Evolutionary conservation across 2,113 vertebrate species (phyloP).

Genomic region (Tapirus terrestris): DNA sequence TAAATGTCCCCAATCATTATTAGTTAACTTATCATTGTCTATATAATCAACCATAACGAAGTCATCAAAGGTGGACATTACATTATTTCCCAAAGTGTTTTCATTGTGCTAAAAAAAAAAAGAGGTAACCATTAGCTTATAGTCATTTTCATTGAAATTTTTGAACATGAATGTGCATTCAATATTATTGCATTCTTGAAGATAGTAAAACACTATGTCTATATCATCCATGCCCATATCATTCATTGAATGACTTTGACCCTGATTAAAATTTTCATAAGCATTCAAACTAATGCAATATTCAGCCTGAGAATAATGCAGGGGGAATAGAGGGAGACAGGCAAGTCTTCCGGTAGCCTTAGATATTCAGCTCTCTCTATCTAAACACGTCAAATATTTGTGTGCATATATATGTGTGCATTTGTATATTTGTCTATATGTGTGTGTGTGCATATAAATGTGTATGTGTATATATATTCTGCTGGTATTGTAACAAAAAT

Average conservation of each 20-base stretch:
- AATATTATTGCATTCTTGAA: not conserved
- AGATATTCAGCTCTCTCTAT: not conserved
- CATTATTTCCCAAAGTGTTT: constrained; percentile 56
- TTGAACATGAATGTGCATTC: not conserved
- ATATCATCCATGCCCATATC: not conserved
- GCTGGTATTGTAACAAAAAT: not conserved
- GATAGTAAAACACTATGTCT: not conserved
- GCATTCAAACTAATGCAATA: not conserved
- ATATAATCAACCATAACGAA: constrained; percentile 62
- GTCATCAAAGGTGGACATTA: constrained; percentile 60
- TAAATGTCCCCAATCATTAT: constrained; percentile 60
- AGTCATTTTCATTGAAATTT: not conserved
- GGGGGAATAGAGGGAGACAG: not conserved
- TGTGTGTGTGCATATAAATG: not conserved
- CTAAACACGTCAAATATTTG: not conserved
- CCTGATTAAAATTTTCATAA: not conserved
- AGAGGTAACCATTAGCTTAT: not conserved
- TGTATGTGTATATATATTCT: not conserved
- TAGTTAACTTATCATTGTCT: constrained; percentile 71
- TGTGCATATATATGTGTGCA: not conserved
- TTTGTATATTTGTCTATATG: not conserved
- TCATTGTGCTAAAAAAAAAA: not conserved
- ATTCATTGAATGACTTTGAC: not conserved
- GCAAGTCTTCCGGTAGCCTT: not conserved
- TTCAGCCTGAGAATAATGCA: not conserved